These are phyloP conservation scores for Dromaius novaehollandiae DNA, from an alignment of 2,113 vertebrate genomes.

Conservation along the genomic window DNA sequence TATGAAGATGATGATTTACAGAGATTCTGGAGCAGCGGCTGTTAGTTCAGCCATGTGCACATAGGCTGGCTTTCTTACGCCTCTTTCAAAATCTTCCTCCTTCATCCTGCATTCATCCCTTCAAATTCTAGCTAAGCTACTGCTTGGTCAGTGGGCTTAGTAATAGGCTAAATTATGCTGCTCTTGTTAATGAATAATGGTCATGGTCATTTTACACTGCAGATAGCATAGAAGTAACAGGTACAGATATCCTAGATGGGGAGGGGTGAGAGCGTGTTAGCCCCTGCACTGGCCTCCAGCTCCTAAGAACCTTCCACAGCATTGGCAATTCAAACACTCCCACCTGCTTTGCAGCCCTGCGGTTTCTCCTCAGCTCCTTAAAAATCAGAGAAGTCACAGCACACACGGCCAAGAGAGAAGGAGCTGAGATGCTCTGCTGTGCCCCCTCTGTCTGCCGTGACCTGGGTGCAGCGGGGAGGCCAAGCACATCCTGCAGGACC, in stretches of 20 bases:
- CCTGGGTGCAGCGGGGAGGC: neutral
- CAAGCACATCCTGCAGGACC: too few relatives aligned
- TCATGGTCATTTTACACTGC: neutral
- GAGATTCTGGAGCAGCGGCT: neutral
- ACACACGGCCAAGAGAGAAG: too few relatives aligned
- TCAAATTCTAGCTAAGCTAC: neutral
- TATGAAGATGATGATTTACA: neutral
- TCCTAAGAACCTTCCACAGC: neutral
- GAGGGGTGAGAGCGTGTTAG: neutral
- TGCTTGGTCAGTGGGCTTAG: neutral
- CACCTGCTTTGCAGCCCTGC: neutral
- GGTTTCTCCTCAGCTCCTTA: neutral
- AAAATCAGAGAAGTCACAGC: neutral
- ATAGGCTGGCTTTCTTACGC: neutral
- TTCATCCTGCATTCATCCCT: neutral
- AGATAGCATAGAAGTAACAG: neutral
- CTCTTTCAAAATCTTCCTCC: neutral
- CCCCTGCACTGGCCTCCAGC: neutral
- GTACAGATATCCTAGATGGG: too few relatives aligned
- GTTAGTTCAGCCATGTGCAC: neutral
- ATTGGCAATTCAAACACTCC: neutral
- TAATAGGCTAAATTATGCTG: neutral
- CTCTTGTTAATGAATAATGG: neutral
- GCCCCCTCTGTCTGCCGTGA: neutral
- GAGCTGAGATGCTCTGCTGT: neutral